Evolutionary conservation across 2,888 invertebrate genomes (phyloP).

Genomic region (Sicus ferrugineus): DNA sequence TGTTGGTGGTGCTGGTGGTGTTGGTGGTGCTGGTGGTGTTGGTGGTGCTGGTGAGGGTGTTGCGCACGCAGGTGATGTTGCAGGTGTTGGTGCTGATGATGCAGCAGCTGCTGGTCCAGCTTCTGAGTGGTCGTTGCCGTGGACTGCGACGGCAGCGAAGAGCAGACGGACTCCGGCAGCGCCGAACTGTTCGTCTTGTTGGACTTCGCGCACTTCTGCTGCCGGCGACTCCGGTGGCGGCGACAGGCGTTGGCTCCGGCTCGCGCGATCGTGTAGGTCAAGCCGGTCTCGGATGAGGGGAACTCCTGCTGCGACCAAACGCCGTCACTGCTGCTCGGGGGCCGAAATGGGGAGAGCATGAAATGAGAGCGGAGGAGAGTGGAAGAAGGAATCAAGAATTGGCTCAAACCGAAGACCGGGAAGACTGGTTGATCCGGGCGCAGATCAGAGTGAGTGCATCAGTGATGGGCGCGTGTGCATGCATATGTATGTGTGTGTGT

Average conservation of each 20-base stretch:
- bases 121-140: constrained; percentile 56
- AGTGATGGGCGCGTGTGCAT: too few relatives aligned
- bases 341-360: too few relatives aligned
- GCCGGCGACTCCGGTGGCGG: constrained; percentile 48
- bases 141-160: constrained; percentile 59
- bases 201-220: constrained; percentile 47
- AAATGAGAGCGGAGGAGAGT: not conserved
- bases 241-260: constrained; percentile 55
- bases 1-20: constrained; percentile 47
- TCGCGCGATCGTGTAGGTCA: constrained; percentile 60
- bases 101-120: constrained; percentile 52
- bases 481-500: constrained; percentile 24
- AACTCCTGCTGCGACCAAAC: constrained; percentile 62
- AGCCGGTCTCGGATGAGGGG: constrained; percentile 61
- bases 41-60: constrained; percentile 48
- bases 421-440: too few relatives aligned
- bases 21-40: constrained; percentile 52
- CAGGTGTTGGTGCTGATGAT: constrained; percentile 52
- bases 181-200: constrained; percentile 49
- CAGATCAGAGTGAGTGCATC: too few relatives aligned
- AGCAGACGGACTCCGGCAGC: constrained; percentile 56
- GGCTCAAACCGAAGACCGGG: too few relatives aligned
- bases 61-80: constrained; percentile 45
- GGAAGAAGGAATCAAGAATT: too few relatives aligned
- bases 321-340: constrained; percentile 40